A percentile compares a stretch with the other conserved stretches of the same genome.
phyloP scores from a whole-genome alignment of 2,888 invertebrate genomes.

The Pollenia amentaria region DNA sequence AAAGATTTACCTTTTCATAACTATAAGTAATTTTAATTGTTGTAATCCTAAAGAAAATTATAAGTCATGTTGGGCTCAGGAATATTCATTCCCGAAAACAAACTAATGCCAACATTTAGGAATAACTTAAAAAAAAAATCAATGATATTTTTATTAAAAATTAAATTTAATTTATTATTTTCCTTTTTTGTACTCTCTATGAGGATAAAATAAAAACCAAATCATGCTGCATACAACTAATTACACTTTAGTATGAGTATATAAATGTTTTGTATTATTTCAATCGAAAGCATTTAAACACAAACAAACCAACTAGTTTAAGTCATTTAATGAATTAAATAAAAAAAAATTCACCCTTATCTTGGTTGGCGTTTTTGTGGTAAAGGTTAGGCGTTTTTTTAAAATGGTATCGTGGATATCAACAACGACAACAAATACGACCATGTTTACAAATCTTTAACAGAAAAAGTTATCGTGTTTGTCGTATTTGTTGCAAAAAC shows the following conservation, averaged over 20 bases:
- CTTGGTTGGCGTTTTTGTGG: too few relatives aligned
- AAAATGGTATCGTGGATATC: too few relatives aligned
- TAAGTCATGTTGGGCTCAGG: conserved; percentile 43
- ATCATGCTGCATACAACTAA: not conserved
- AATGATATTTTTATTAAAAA: too few relatives aligned
- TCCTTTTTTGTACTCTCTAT: not conserved
- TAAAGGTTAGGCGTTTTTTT: too few relatives aligned
- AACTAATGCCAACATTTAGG: not conserved
- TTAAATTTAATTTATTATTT: not conserved
- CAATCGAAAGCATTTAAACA: conserved; percentile 48
- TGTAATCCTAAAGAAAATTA: not conserved
- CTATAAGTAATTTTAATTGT: too few relatives aligned
- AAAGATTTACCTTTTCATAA: too few relatives aligned
- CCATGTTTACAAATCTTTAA: too few relatives aligned
- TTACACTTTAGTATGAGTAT: not conserved
- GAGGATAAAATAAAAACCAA: conserved; percentile 12
- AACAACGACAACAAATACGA: too few relatives aligned
- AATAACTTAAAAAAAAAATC: not conserved
- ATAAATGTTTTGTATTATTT: conserved; percentile 43
- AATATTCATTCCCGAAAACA: conserved; percentile 55
- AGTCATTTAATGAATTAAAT: conserved; percentile 37
- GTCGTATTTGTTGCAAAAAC: too few relatives aligned
- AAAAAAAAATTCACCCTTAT: not conserved
- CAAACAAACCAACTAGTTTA: conserved; percentile 13
- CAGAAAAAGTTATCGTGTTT: too few relatives aligned